These are phyloP conservation scores for Margaritifera margaritifera DNA, from an alignment of 2,888 invertebrate genomes.

Conservation along the genomic window DNA sequence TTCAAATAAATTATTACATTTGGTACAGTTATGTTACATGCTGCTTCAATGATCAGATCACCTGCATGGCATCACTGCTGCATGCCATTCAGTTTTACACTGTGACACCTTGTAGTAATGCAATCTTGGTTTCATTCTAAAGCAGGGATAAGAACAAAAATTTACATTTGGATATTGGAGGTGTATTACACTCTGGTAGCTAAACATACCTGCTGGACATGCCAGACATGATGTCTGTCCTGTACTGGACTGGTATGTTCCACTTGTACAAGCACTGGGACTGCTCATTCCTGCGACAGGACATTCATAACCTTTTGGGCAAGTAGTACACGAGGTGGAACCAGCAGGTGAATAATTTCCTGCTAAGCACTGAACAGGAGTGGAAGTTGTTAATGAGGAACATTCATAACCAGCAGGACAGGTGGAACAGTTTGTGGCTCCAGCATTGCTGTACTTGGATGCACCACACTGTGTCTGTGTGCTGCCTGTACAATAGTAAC, in stretches of 20 bases:
- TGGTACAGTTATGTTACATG: too few species aligned
- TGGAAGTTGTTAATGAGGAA: slow-evolving; percentile 25
- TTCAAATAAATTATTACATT: too few species aligned
- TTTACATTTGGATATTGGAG: too few species aligned
- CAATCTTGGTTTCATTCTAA: too few species aligned
- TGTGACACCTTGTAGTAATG: too few species aligned
- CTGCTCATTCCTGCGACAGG: slow-evolving; percentile 49
- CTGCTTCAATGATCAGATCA: too few species aligned
- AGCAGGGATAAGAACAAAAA: too few species aligned
- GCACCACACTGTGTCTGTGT: slow-evolving; percentile 51
- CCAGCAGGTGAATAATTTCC: slow-evolving; percentile 52
- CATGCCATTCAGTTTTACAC: too few species aligned
- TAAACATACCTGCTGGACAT: slow-evolving; percentile 50
- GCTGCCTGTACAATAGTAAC: slow-evolving; percentile 45
- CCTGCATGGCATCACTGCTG: too few species aligned
- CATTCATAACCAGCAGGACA: slow-evolving; percentile 53
- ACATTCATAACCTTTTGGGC: slow-evolving; percentile 57
- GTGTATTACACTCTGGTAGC: too few species aligned
- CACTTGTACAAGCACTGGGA: slow-evolving; percentile 46
- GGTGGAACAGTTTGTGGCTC: slow-evolving; percentile 44
- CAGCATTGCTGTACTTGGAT: slow-evolving; percentile 52
- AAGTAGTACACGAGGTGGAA: slow-evolving; percentile 46
- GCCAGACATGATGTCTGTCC: slow-evolving; percentile 46
- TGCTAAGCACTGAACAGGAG: slow-evolving; percentile 48
- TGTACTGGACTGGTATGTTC: slow-evolving; percentile 42